These are phyloP conservation scores for Eufriesea mexicana DNA, from an alignment of 1,140 invertebrate genomes.

Conservation along the genomic window DNA sequence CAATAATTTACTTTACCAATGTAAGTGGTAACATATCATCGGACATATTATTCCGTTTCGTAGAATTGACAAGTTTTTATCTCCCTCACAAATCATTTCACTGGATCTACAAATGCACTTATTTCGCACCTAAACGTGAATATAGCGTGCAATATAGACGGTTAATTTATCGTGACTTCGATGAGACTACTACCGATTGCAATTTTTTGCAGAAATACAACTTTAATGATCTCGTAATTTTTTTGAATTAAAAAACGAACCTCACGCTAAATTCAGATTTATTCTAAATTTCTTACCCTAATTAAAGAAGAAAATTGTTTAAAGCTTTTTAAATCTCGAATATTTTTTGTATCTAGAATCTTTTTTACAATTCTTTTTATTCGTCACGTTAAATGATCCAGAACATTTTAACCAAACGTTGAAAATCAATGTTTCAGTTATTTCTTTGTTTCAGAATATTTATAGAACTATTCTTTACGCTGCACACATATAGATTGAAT, in stretches of 20 bases:
- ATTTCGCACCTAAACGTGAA: not conserved
- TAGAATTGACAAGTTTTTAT: conserved; percentile 10
- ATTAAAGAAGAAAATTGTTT: not conserved
- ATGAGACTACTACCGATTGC: too few relatives aligned
- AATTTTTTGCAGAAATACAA: not conserved
- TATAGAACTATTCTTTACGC: not conserved
- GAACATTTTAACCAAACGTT: not conserved
- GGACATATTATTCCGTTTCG: not conserved
- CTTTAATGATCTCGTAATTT: not conserved
- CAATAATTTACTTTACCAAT: not conserved
- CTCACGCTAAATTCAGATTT: not conserved
- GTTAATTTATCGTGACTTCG: not conserved
- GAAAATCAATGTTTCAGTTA: not conserved
- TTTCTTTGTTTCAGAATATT: not conserved
- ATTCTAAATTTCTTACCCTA: not conserved
- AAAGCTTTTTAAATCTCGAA: not conserved
- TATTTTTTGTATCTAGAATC: not conserved
- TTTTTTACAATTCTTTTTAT: not conserved
- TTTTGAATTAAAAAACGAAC: not conserved
- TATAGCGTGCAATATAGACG: not conserved
- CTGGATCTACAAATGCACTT: conserved; percentile 4
- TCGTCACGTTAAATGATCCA: not conserved
- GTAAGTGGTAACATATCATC: not conserved
- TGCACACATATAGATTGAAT: too few relatives aligned
- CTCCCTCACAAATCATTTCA: conserved; percentile 11